Base-by-base conservation (phyloP, 2,113 vertebrate species). In the Gallinago jamesoni region DNA sequence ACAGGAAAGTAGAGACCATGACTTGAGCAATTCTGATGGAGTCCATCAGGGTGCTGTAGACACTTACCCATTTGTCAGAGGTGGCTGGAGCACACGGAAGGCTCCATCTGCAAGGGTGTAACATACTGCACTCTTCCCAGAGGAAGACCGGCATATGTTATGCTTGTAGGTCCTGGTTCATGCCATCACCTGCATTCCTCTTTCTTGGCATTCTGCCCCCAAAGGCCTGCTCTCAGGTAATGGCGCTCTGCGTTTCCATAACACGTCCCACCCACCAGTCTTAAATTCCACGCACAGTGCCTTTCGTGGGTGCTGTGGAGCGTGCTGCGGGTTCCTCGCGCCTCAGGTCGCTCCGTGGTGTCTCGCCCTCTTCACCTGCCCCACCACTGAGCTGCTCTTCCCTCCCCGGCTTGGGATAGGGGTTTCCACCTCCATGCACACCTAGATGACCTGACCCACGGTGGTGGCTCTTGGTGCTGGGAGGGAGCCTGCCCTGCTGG, bases 371-470 rank as follows among this genome's bases (percentile, higher is more conserved):
- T 86, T 83, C 55, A 43, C 30, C 30, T 78, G 81, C 74, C 72
- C 60, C 80, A 47, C 3, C 2, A 20, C 68, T 73, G 80, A 89
- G 11, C 81, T 60, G 50, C 25, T 69, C 3, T 50, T 86, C 53
- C 30, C 57, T 87, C 15, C 33, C 12, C 3, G 8, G 18, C 1
- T 0, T 2, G 7, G 53, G 60, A 92, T 48, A 74, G 17, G 20
- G 28, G 20, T 48, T 94, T 89, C 30, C 25, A 48, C 21, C 48
- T 62, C 2, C 0, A 0, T 17, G 27, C 3, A 0, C 1, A 0
- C 4, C 4, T n/a, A 22, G 43, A 10, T 83, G 39, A 16, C 72
- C 15, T 5, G 2, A 13, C 8, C 9, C 6, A 4, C 28, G 47
- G 20, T 62, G 57, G 50, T 0, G 0, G 11, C 41, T 87, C 39